phyloP scores from a whole-genome alignment of 2,888 invertebrate species.

The Trisateles emortualis region DNA sequence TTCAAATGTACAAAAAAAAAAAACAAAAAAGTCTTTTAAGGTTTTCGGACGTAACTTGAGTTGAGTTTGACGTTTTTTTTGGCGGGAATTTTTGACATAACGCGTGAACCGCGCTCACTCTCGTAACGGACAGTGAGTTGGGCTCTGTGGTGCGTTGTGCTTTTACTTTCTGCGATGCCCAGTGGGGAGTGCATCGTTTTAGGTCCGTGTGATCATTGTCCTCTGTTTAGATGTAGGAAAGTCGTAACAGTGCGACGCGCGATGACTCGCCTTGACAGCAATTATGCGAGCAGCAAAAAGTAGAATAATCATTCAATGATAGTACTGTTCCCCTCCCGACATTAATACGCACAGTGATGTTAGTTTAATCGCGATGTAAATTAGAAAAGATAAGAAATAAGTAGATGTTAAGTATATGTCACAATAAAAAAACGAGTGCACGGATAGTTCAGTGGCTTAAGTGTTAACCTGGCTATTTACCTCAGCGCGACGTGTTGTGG shows the following conservation, averaged over 20 bases:
- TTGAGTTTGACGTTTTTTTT: conserved; percentile 60
- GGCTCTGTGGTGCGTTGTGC: conserved; percentile 65
- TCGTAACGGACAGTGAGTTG: conserved; percentile 75
- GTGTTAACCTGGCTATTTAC: too few species aligned
- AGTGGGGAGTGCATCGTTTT: conserved; percentile 72
- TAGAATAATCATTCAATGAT: conserved; percentile 12
- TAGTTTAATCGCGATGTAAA: too few species aligned
- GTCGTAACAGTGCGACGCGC: conserved; percentile 34
- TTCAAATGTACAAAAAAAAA: conserved; percentile 46
- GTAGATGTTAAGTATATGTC: too few species aligned
- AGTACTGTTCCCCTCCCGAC: not conserved
- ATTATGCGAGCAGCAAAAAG: conserved; percentile 40
- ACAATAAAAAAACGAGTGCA: too few species aligned
- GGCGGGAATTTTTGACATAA: conserved; percentile 65
- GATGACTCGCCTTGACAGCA: conserved; percentile 33
- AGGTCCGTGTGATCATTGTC: conserved; percentile 56
- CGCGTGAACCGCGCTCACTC: conserved; percentile 78
- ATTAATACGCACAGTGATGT: not conserved
- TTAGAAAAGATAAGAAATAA: too few species aligned
- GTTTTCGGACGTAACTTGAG: conserved; percentile 47
- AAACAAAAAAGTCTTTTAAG: conserved; percentile 50
- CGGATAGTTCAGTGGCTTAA: too few species aligned
- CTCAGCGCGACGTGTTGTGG: too few species aligned
- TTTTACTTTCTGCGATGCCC: conserved; percentile 80
- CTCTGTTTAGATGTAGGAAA: conserved; percentile 50